Percentiles rank a stretch among this genome's conserved stretches.
Evolutionary conservation across 2,797 vertebrate genomes (phyloP).

Genomic region (Centroberyx gerrardi): DNA sequence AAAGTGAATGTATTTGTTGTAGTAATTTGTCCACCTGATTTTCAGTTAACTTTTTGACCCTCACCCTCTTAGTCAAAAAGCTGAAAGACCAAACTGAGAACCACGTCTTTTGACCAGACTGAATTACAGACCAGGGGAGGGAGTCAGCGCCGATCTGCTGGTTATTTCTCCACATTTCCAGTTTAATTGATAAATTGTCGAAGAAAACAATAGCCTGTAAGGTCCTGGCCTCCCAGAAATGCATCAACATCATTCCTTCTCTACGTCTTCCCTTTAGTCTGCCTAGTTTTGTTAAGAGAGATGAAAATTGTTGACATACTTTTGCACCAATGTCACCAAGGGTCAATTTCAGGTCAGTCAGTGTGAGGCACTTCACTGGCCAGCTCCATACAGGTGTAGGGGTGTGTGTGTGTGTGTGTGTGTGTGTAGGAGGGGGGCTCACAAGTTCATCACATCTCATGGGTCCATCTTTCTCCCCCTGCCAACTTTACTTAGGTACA

Average conservation of each 20-base stretch:
- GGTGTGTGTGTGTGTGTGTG: too few species aligned
- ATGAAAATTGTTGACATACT: background rate
- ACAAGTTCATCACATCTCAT: too few species aligned
- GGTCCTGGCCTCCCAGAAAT: slow-evolving; percentile 30
- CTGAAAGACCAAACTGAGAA: background rate
- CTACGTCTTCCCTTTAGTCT: background rate
- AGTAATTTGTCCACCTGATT: background rate
- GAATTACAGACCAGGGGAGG: slow-evolving; percentile 10
- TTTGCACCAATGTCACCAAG: too few species aligned
- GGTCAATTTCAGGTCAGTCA: too few species aligned
- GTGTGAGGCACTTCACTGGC: too few species aligned
- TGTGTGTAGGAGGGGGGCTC: too few species aligned
- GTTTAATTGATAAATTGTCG: slow-evolving; percentile 7
- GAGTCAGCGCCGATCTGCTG: background rate
- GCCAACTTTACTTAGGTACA: too few species aligned
- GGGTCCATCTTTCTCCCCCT: too few species aligned
- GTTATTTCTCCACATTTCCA: slow-evolving; percentile 21
- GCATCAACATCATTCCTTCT: background rate
- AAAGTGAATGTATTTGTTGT: background rate
- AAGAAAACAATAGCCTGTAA: slow-evolving; percentile 1
- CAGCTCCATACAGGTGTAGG: too few species aligned
- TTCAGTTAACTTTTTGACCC: too few species aligned
- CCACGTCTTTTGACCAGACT: slow-evolving; percentile 2
- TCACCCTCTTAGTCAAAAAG: background rate
- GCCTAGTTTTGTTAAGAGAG: background rate